A percentile compares a stretch with the other conserved stretches of the same genome.
These are phyloP conservation scores for Trichopria drosophilae DNA, from an alignment of 2,888 invertebrate genomes.

Conservation along the genomic window DNA sequence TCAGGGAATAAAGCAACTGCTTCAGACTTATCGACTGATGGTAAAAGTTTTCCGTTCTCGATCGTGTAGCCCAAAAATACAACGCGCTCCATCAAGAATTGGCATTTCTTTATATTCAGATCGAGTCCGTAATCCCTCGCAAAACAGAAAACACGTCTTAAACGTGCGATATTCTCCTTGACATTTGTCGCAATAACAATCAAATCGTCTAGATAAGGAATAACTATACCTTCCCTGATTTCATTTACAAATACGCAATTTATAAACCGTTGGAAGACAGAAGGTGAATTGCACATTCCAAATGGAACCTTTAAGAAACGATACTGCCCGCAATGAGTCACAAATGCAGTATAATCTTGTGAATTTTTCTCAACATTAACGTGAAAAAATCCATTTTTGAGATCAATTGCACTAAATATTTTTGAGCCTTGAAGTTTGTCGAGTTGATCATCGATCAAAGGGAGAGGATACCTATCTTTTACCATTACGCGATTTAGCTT, in stretches of 20 bases:
- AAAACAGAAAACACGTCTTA: too few relatives aligned
- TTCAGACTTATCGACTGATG: constrained; percentile 7
- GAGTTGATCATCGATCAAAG: too few relatives aligned
- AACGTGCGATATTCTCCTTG: background rate
- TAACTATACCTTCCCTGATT: background rate
- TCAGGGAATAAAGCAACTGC: constrained; percentile 10
- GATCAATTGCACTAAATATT: background rate
- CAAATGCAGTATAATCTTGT: background rate
- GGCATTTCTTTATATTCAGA: constrained; percentile 20
- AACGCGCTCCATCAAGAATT: constrained; percentile 15
- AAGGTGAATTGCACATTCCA: background rate
- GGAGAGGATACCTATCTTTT: constrained; percentile 9
- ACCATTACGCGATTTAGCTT: constrained; percentile 2
- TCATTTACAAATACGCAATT: background rate
- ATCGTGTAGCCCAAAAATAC: constrained; percentile 2
- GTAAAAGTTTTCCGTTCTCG: background rate
- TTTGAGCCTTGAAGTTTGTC: background rate
- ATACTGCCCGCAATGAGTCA: constrained; percentile 1
- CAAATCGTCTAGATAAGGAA: constrained; percentile 15
- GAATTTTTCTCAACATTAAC: background rate
- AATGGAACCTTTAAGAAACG: background rate
- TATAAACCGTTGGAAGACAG: too few relatives aligned
- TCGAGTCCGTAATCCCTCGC: constrained; percentile 10
- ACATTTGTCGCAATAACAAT: constrained; percentile 1
- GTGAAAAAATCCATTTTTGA: too few relatives aligned